A percentile compares a stretch with the other conserved stretches of the same genome.
Conservation (phyloP, 2,113 vertebrate genomes). For the Caretta caretta region DNA sequence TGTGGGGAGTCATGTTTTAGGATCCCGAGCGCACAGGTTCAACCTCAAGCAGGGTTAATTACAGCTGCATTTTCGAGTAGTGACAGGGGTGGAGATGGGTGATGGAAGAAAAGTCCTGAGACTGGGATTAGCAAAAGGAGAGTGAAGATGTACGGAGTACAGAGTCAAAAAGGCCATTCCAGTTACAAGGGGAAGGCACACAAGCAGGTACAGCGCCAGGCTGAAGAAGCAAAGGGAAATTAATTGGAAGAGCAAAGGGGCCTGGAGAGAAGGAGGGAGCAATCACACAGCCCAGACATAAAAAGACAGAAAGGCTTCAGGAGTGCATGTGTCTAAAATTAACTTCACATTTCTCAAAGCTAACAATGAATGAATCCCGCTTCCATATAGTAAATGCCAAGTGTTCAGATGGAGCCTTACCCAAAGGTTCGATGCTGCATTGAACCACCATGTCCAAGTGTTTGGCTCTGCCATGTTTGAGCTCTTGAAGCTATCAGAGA, state of each 20-base stretch:
- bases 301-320: background rate
- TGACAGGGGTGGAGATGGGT: fast-evolving
- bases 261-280: background rate
- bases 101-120: background rate
- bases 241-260: background rate
- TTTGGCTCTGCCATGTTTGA: background rate
- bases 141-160: fast-evolving
- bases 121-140: background rate
- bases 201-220: fast-evolving
- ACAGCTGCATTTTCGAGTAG: background rate
- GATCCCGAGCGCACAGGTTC: background rate
- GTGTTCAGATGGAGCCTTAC: background rate
- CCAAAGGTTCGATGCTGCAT: background rate
- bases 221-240: background rate
- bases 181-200: no score
- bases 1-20: fast-evolving
- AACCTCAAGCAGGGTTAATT: fast-evolving
- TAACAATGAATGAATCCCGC: background rate
- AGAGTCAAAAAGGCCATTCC: background rate
- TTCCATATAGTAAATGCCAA: background rate
- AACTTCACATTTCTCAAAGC: background rate
- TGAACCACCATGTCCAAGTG: fast-evolving
- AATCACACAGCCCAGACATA: background rate
- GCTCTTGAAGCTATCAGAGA: background rate
- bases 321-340: background rate